Percentiles rank a stretch among this genome's conserved stretches.
Conservation (phyloP, 2,113 vertebrate species). For the Ursus arctos region DNA sequence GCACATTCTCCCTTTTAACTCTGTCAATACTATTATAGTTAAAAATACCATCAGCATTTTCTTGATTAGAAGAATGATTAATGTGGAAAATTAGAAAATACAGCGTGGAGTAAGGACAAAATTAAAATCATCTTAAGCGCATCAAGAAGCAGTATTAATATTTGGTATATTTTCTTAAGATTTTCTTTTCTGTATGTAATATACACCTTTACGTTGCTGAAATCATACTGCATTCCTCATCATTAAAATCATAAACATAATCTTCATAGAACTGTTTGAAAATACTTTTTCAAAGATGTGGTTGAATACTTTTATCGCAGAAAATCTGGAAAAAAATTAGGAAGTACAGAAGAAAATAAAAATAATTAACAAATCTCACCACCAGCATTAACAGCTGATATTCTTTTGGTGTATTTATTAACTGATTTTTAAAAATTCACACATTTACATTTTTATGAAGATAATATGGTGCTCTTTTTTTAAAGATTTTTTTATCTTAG, state of each 20-base stretch:
- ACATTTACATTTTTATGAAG: background rate
- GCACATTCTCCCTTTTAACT: background rate
- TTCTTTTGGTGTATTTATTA: background rate
- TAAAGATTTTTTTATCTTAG: background rate
- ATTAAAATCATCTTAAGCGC: background rate
- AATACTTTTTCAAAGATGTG: background rate
- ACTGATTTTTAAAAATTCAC: background rate
- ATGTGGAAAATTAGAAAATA: constrained; percentile 12
- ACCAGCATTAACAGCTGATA: background rate
- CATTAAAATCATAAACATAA: background rate
- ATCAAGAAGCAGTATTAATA: background rate
- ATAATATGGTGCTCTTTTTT: background rate
- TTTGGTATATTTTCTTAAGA: background rate
- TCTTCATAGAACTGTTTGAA: background rate
- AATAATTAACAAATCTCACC: background rate
- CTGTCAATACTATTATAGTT: background rate
- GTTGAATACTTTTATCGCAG: background rate
- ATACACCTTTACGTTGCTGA: background rate
- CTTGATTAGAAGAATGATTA: background rate
- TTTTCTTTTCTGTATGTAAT: background rate
- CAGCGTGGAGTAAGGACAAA: background rate
- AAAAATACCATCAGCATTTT: background rate
- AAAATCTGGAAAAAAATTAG: constrained; percentile 3
- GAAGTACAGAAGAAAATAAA: background rate
- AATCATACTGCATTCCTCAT: background rate